Evolutionary conservation across 2,113 vertebrate species (phyloP).

Genomic region (Myotis davidii): DNA sequence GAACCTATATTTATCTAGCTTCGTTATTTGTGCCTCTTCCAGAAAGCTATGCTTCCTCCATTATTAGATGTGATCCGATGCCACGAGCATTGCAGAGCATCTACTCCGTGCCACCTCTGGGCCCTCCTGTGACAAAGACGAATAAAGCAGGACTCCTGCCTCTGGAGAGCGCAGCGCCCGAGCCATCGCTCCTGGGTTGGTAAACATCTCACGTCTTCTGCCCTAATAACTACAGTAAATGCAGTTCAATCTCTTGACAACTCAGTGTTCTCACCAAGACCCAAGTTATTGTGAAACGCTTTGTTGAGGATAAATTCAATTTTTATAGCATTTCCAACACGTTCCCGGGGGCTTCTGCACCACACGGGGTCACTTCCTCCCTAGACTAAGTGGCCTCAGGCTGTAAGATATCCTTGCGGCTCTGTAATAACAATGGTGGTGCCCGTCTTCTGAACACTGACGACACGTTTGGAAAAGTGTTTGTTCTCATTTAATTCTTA

Average conservation of each 20-base stretch:
- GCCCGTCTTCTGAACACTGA: not conserved
- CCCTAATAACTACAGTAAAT: not conserved
- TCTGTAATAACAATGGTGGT: accelerated
- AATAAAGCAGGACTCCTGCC: not conserved
- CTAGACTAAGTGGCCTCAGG: not conserved
- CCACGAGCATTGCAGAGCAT: accelerated
- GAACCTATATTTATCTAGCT: not conserved
- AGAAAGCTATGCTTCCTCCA: not conserved
- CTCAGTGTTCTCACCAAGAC: not conserved
- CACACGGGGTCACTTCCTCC: too few relatives aligned
- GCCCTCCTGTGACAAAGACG: not conserved
- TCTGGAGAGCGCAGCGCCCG: not conserved
- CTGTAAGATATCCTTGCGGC: not conserved
- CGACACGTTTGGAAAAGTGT: not conserved
- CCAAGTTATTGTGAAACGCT: not conserved
- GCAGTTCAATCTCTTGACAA: not conserved
- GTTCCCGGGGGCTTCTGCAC: not conserved
- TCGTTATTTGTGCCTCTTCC: not conserved
- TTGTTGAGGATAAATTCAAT: not conserved
- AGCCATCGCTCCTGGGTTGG: not conserved
- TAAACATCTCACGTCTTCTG: not conserved
- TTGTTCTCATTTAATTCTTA: not conserved
- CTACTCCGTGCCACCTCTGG: not conserved
- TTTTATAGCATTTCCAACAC: accelerated
- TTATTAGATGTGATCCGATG: not conserved